phyloP scores from a whole-genome alignment of 1,140 invertebrate species.

The Euura lappo region DNA sequence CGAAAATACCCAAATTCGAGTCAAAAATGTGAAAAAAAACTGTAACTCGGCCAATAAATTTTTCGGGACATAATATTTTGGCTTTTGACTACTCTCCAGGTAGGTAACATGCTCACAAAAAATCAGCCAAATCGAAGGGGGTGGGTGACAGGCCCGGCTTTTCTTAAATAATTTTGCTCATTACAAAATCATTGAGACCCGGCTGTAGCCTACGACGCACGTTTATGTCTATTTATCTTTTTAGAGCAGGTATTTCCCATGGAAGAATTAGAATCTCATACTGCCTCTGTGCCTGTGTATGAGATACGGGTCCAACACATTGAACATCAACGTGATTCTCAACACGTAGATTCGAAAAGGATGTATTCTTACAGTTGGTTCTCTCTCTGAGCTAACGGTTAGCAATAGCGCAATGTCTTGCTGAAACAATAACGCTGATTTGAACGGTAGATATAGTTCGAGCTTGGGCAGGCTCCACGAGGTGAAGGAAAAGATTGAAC shows the following conservation, averaged over 20 bases:
- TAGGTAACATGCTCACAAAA: no score
- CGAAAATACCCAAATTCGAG: no score
- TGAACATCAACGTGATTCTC: not conserved
- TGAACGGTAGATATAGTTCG: not conserved
- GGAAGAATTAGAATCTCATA: not conserved
- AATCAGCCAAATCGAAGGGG: no score
- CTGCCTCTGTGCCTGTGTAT: no score
- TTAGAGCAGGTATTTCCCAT: constrained; percentile 7
- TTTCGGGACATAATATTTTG: no score
- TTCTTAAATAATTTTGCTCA: no score
- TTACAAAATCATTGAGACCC: constrained; percentile 1
- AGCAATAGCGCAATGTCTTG: constrained; percentile 3
- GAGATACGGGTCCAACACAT: no score
- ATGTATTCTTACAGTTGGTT: not conserved
- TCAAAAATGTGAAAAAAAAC: no score
- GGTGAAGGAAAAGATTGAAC: no score
- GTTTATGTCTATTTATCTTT: not conserved
- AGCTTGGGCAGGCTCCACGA: not conserved
- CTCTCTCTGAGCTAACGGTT: not conserved
- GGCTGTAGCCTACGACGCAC: not conserved
- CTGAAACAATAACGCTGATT: constrained; percentile 7
- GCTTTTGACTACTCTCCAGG: no score
- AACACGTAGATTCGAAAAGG: not conserved
- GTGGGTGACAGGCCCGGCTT: no score
- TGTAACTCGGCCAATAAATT: no score